Conservation (phyloP, 2,888 invertebrate species). For the Limnephilus marmoratus region DNA sequence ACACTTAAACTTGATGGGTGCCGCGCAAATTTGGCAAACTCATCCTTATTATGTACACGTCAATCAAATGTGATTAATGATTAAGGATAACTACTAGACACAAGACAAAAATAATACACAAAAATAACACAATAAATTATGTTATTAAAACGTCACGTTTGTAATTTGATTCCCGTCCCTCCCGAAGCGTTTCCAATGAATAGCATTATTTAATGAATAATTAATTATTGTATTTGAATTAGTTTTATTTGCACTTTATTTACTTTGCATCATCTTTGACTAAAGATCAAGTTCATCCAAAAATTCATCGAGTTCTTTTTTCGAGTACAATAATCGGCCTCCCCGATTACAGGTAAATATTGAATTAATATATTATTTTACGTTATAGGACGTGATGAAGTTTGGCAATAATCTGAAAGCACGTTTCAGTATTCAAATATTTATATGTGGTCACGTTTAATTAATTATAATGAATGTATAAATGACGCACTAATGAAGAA, state of each 20-base stretch:
- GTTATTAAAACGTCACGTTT: too few relatives aligned
- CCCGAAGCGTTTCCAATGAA: neutral
- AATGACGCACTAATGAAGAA: neutral
- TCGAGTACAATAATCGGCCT: neutral
- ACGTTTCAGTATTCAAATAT: neutral
- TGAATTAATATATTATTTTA: neutral
- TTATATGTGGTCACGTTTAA: neutral
- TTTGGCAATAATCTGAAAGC: neutral
- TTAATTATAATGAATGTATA: neutral
- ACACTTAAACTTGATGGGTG: neutral
- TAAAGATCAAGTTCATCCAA: neutral
- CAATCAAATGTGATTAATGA: neutral
- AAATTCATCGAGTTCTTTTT: neutral
- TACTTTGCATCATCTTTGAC: neutral
- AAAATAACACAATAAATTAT: neutral
- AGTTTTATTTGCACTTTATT: neutral
- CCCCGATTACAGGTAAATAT: neutral
- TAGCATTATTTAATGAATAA: neutral
- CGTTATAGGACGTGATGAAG: neutral
- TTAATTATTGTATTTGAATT: neutral
- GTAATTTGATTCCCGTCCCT: neutral
- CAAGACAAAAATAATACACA: neutral
- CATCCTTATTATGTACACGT: neutral
- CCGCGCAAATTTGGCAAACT: neutral
- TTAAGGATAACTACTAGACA: neutral